phyloP scores from a whole-genome alignment of 1,140 invertebrate species.

The Globodera rostochiensis region DNA sequence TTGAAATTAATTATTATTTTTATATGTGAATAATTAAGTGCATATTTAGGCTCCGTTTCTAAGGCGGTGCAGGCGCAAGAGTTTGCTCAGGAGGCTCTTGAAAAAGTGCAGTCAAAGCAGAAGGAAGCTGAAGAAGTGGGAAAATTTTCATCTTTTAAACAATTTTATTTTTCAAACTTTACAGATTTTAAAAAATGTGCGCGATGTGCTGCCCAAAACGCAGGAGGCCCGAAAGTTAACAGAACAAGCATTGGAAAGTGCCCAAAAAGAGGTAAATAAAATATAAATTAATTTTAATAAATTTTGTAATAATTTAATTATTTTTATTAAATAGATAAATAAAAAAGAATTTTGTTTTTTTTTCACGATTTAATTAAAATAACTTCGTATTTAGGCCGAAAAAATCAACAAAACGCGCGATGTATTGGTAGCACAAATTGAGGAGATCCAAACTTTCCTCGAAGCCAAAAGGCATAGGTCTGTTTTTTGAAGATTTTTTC shows the following conservation, averaged over 20 bases:
- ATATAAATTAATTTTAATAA: neutral
- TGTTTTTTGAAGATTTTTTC: neutral
- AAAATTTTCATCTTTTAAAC: neutral
- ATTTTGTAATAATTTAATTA: too few species aligned
- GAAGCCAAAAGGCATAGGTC: conserved; percentile 42
- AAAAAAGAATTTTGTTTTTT: neutral
- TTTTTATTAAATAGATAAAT: neutral
- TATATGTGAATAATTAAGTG: neutral
- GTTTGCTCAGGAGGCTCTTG: conserved; percentile 61
- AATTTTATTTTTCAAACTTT: neutral
- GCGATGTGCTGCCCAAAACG: conserved; percentile 42
- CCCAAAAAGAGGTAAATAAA: conserved; percentile 20
- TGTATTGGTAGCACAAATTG: conserved; percentile 46
- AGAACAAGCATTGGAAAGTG: conserved; percentile 25
- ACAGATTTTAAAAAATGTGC: conserved; percentile 42
- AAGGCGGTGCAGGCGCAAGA: conserved; percentile 60
- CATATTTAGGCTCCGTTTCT: conserved; percentile 51
- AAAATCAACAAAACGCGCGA: conserved; percentile 49
- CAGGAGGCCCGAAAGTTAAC: conserved; percentile 33
- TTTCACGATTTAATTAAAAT: too few species aligned
- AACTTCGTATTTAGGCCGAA: conserved; percentile 36
- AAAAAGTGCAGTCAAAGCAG: conserved; percentile 59
- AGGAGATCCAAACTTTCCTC: conserved; percentile 57
- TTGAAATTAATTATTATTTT: too few species aligned
- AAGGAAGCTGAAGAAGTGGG: conserved; percentile 57